Evolutionary conservation across 2,888 invertebrate genomes (phyloP).

Genomic region (Penaeus monodon): DNA sequence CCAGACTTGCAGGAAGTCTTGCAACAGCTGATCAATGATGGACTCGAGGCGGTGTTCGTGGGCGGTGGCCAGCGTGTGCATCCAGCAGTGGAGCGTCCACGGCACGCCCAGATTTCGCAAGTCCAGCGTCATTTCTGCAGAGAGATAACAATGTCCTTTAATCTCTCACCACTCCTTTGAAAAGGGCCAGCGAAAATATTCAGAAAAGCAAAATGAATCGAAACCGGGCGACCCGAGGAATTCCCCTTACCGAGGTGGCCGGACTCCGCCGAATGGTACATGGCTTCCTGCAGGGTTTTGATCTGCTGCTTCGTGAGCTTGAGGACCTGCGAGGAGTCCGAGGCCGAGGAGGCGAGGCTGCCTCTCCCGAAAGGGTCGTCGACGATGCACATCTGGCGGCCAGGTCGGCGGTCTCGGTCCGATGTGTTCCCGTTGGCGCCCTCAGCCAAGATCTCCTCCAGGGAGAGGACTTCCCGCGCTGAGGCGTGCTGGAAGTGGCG

Average conservation of each 20-base stretch:
- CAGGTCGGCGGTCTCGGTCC: conserved; percentile 66
- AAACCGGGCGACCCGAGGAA: background rate
- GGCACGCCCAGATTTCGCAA: conserved; percentile 86
- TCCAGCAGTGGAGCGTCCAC: conserved; percentile 95
- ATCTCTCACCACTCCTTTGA: background rate
- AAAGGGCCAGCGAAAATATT: background rate
- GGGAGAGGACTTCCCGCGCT: conserved; percentile 76
- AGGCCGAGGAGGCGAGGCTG: conserved; percentile 47
- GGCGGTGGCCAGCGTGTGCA: conserved; percentile 87
- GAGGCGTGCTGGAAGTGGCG: conserved; percentile 48
- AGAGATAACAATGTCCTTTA: background rate
- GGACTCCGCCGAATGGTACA: conserved; percentile 94
- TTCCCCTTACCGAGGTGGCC: conserved; percentile 80
- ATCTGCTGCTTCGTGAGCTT: conserved; percentile 84
- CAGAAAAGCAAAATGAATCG: background rate
- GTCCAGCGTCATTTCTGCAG: conserved; percentile 86
- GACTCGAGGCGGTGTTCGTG: conserved; percentile 86
- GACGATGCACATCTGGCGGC: conserved; percentile 66
- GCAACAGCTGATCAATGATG: conserved; percentile 87
- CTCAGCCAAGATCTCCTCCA: conserved; percentile 92
- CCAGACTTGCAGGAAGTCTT: conserved; percentile 91
- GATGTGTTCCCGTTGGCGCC: conserved; percentile 73
- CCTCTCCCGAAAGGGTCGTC: conserved; percentile 66
- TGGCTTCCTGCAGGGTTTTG: conserved; percentile 88
- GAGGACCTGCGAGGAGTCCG: conserved; percentile 67